Base-by-base conservation (phyloP, 2,888 invertebrate genomes). In the Candidula unifasciata region DNA sequence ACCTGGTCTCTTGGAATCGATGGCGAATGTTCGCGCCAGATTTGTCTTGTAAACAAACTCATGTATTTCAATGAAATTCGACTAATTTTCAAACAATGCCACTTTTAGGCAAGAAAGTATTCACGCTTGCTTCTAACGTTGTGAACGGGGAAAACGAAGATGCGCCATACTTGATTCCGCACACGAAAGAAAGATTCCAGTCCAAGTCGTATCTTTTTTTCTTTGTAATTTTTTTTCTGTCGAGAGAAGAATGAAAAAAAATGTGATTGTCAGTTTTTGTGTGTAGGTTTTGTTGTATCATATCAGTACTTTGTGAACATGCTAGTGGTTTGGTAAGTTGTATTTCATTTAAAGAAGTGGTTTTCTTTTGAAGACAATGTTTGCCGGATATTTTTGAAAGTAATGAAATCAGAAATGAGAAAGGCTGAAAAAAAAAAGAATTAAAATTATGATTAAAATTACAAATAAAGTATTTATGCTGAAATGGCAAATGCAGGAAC, bases 101-200 rank as follows among this genome's bases (percentile, higher is more conserved):
- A 64, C 90, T 93, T 77, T 88, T 92, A 81, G 91, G 93, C 68
- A 92, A 92, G 86, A 91, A 90, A 86, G 88, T 90, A 71, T 91
- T 91, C 87, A 86, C 87, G 68, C 89, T 89, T 79, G 88, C 87
- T 30, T 91, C 91, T 87, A 88, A 90, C 83, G 84, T 90, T 64
- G 86, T 86, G 37, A 89, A 90, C 85, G 86, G 89, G 57, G 85
- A 89, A 85, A 84, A 89, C 18, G 88, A 89, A 35, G 93, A 93
- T 68, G 89, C 89, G 68, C 86, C 91, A 64, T 93, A 89, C 87
- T 90, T 91, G 77, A 91, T 93, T 86, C 88, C 88, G 57, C 92
- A 93, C 86, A 92, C 93, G 10, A 89, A 90, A 87, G 93, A 93
- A 90, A 91, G 92, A 89, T 92, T 93, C 88, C 88, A 89, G 88